Conservation (phyloP, 1,140 invertebrate genomes). For the Chironomus tepperi region DNA sequence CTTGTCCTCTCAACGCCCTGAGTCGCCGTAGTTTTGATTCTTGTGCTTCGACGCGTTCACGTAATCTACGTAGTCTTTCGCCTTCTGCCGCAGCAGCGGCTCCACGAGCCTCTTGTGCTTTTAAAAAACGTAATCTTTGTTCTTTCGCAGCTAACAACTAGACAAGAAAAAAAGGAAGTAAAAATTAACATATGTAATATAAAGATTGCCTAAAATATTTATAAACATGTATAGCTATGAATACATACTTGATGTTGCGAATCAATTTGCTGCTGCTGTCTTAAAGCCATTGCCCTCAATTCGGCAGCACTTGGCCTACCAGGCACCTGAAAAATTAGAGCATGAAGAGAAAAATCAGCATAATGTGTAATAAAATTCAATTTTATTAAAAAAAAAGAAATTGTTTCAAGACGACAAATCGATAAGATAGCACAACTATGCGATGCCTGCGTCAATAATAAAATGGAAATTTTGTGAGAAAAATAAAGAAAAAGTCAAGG, state of each 20-base stretch:
- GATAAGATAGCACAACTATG: no score
- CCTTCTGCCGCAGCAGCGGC: conserved; percentile 70
- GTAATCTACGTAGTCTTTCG: conserved; percentile 72
- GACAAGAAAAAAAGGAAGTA: background rate
- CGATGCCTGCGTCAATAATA: no score
- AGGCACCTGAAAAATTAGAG: conserved; percentile 56
- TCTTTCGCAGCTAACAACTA: conserved; percentile 83
- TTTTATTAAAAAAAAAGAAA: background rate
- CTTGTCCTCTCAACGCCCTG: conserved; percentile 80
- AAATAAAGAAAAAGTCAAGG: no score
- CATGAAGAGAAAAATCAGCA: no score
- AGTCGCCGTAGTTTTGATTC: conserved; percentile 86
- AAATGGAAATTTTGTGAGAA: no score
- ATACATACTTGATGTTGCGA: conserved; percentile 54
- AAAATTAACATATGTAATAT: background rate
- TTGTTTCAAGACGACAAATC: background rate
- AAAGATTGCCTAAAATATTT: no score
- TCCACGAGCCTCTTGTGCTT: conserved; percentile 71
- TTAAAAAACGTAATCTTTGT: conserved; percentile 87
- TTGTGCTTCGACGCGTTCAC: conserved; percentile 87
- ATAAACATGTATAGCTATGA: background rate
- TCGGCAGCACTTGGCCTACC: conserved; percentile 80
- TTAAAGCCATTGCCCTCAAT: conserved; percentile 89
- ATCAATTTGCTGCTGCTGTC: conserved; percentile 94
- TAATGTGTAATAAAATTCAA: background rate